Conservation (phyloP, 2,888 invertebrate species). For the Ametastegia equiseti region DNA sequence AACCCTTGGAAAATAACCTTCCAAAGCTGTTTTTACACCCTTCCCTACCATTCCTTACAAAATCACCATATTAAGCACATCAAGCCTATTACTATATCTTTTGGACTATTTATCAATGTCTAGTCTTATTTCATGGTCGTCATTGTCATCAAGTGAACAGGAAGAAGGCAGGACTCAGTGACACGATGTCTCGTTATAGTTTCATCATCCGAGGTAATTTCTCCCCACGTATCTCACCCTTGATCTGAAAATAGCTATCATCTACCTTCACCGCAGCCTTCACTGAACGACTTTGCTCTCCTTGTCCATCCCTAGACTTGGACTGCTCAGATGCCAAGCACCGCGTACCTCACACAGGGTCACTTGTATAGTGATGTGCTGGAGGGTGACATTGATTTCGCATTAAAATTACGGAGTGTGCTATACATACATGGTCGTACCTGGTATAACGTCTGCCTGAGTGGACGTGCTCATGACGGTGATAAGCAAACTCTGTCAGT, state of each 20-base stretch:
- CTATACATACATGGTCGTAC: conserved; percentile 13
- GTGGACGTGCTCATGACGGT: conserved; percentile 1
- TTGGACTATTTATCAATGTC: too few species aligned
- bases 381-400: conserved; percentile 58
- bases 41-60: too few species aligned
- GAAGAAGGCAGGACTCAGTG: background rate
- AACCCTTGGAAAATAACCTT: background rate
- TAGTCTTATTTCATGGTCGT: too few species aligned
- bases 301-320: background rate
- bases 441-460: background rate
- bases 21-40: too few species aligned
- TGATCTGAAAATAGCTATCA: conserved; percentile 31
- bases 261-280: conserved; percentile 9
- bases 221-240: background rate
- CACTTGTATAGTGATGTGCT: conserved; percentile 47
- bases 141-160: conserved; percentile 10
- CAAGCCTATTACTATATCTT: too few species aligned
- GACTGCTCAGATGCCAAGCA: background rate
- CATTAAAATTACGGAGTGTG: conserved; percentile 55
- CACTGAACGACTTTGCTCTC: background rate
- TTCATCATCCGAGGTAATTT: background rate
- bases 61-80: too few species aligned
- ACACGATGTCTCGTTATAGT: background rate
- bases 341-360: conserved; percentile 25
- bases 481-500: background rate